A percentile compares a stretch with the other conserved stretches of the same genome.
These are phyloP conservation scores for Microcebus ravelobensis DNA, from an alignment of 2,113 vertebrate species.

Conservation along the genomic window DNA sequence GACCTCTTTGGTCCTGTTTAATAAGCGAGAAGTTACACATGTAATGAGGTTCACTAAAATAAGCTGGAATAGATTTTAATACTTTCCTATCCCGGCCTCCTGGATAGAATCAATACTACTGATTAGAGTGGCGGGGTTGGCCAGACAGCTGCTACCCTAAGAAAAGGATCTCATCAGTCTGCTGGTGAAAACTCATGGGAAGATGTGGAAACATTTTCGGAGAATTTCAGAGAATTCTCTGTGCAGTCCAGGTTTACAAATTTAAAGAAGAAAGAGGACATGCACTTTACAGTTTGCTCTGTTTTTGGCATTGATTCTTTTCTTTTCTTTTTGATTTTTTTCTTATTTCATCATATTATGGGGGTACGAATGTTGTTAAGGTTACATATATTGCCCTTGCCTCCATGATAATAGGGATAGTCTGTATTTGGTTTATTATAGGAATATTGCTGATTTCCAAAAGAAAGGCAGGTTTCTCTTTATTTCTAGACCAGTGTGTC, in stretches of 20 bases:
- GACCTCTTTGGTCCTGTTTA: background rate
- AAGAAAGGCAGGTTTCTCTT: background rate
- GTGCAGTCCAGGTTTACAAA: background rate
- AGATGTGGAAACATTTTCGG: background rate
- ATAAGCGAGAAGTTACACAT: background rate
- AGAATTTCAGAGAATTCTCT: conserved; percentile 29
- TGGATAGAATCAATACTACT: conserved; percentile 33
- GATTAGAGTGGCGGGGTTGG: conserved; percentile 12
- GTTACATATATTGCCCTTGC: no score
- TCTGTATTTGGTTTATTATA: background rate
- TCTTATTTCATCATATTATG: no score
- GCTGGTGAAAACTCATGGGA: background rate
- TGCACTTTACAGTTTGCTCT: background rate
- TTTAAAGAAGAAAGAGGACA: background rate
- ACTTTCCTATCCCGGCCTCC: conserved; percentile 19
- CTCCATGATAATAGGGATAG: background rate
- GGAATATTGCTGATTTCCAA: background rate
- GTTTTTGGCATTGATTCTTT: background rate
- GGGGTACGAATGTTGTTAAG: no score
- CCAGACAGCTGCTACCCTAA: conserved; percentile 3
- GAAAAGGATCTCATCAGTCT: conserved; percentile 16
- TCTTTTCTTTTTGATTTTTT: no score
- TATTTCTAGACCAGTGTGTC: background rate
- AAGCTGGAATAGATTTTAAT: background rate
- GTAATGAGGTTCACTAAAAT: background rate